A percentile compares a stretch with the other conserved stretches of the same genome.
Conservation (phyloP, 1,140 invertebrate species). For the Coptotermes formosanus region DNA sequence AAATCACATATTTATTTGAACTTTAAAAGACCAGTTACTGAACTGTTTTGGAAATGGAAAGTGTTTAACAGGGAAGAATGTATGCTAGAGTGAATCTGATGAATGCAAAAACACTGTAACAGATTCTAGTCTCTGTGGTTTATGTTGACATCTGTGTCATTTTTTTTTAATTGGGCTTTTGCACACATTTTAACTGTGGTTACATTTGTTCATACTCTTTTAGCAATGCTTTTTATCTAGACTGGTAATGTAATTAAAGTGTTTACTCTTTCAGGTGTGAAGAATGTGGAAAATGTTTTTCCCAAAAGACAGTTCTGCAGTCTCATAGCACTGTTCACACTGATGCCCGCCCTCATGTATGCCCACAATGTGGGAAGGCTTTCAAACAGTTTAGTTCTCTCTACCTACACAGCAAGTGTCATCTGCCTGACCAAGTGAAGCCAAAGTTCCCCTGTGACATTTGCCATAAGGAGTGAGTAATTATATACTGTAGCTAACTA, state of each 20-base stretch:
- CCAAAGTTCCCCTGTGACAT: constrained; percentile 36
- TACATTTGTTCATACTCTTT: no score
- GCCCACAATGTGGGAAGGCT: constrained; percentile 43
- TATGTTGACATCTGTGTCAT: no score
- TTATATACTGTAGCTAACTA: not conserved
- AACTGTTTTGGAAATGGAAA: no score
- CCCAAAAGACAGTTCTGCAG: constrained; percentile 40
- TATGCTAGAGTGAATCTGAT: no score
- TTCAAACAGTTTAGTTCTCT: constrained; percentile 43
- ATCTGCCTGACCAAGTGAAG: constrained; percentile 41
- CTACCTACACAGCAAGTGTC: constrained; percentile 40
- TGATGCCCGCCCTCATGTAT: constrained; percentile 42
- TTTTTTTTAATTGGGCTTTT: no score
- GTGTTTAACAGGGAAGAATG: no score
- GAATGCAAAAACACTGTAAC: no score
- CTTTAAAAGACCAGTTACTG: no score
- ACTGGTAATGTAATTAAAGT: constrained; percentile 26
- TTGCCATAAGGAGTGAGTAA: constrained; percentile 35
- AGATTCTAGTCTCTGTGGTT: no score
- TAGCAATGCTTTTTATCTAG: constrained; percentile 34
- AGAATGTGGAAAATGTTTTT: constrained; percentile 43
- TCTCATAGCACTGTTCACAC: constrained; percentile 41
- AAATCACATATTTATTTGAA: no score
- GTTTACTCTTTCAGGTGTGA: constrained; percentile 40
- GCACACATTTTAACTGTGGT: no score